Evolutionary conservation across 2,797 vertebrate genomes (phyloP), one percentile per base, ranked within the genome.

Genomic region (Eupleurogrammus muticus): DNA sequence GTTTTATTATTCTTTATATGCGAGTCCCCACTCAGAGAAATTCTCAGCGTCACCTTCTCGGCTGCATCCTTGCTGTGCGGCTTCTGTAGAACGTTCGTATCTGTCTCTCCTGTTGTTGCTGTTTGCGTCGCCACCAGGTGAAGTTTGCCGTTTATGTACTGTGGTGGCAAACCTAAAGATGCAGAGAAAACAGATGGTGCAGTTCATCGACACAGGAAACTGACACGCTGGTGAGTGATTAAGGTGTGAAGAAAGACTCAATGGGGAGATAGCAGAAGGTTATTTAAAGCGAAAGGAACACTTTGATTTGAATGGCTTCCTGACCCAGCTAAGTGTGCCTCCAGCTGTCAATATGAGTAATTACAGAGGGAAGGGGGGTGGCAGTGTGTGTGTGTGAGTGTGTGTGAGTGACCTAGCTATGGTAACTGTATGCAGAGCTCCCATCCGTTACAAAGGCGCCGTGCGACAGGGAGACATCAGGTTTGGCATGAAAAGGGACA

Each of bases 161-260:
- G 44, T 70, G 54, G 80, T 70, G 62, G 72, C 51, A 83, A 86
- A 77, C 59, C 68, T 75, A 75, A 72, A 83, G 75, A 85, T 71
- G 60, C 50, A 62, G 55, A 73, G 73, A 87, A 80, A 85, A 83
- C 91, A 93, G 90, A 93, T 92, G 91, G 91, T 92, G 81, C 73
- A 36, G 69, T 77, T 90, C 81, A 54, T 89, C 80, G 73, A 89
- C 64, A 77, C 75, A 62, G 82, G 73, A 86, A 88, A 51, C 82
- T 82, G 84, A 73, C 85, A 80, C 48, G 72, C 71, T 75, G 71
- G 80, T 73, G 82, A 86, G 68, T 71, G 81, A 81, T 76, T 60
- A 80, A 89, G 70, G 83, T 84, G 87, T 84, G 89, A 92, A 89
- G 77, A 86, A 82, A 89, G 79, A 83, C 63, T 85, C 77, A 71